A percentile compares a stretch with the other conserved stretches of the same genome.
Evolutionary conservation across 2,888 invertebrate genomes (phyloP).

Genomic region (Prionchulus punctatus): DNA sequence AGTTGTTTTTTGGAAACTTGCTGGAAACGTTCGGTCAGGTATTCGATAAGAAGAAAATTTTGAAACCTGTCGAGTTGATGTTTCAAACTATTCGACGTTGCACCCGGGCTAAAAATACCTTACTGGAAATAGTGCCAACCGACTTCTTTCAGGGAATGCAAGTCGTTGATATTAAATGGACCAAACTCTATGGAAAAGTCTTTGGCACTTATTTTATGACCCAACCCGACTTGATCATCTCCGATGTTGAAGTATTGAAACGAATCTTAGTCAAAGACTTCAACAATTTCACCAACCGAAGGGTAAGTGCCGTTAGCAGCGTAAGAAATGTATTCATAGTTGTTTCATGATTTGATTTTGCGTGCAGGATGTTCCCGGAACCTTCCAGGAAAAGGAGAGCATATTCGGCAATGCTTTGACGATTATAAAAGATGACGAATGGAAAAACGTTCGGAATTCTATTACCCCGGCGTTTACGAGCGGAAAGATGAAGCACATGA

Average conservation of each 20-base stretch:
- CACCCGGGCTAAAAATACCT: neutral
- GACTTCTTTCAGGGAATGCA: conserved; percentile 1
- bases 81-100: neutral
- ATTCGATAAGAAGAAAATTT: too few relatives aligned
- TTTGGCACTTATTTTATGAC: neutral
- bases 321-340: too few relatives aligned
- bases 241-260: conserved; percentile 28
- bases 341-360: neutral
- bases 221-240: conserved; percentile 28
- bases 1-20: neutral
- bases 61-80: too few relatives aligned
- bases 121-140: neutral
- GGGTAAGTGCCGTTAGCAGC: too few relatives aligned
- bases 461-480: conserved; percentile 38
- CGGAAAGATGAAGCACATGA: conserved; percentile 37
- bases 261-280: conserved; percentile 33
- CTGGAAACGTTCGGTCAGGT: neutral
- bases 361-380: neutral
- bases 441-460: conserved; percentile 37
- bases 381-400: neutral
- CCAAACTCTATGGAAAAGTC: conserved; percentile 2
- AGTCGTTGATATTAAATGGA: neutral
- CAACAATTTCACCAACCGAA: too few relatives aligned
- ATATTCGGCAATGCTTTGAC: neutral
- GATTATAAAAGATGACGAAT: conserved; percentile 29